Percentiles rank a stretch among this genome's conserved stretches.
Conservation (phyloP, 2,888 invertebrate species). For the Busseola fusca region DNA sequence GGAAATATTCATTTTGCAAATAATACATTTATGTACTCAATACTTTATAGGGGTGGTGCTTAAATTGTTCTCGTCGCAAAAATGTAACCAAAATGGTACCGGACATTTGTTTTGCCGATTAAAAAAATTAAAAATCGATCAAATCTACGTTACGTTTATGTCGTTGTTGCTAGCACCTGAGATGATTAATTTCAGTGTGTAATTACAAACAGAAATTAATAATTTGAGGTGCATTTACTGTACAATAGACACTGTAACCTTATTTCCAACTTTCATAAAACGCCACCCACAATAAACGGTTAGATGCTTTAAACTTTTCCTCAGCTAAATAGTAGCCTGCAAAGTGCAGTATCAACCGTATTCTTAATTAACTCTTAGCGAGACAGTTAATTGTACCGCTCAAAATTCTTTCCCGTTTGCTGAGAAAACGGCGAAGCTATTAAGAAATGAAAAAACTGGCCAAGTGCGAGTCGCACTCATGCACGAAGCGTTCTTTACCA, state of each 20-base stretch:
- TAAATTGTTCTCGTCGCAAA: neutral
- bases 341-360: slow-evolving; percentile 23
- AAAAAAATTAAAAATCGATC: neutral
- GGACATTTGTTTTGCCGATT: neutral
- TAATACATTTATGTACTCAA: neutral
- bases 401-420: slow-evolving; percentile 41
- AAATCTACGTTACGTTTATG: neutral
- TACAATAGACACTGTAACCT: neutral
- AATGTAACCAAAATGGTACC: neutral
- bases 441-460: slow-evolving; percentile 37
- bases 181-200: neutral
- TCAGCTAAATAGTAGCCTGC: slow-evolving; percentile 20
- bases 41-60: too few relatives aligned
- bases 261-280: neutral
- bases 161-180: neutral
- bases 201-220: neutral
- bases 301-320: neutral
- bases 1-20: too few relatives aligned
- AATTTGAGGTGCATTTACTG: too few relatives aligned
- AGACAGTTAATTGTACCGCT: slow-evolving; percentile 44
- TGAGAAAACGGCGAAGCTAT: slow-evolving; percentile 42
- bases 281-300: neutral
- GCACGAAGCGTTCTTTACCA: too few relatives aligned
- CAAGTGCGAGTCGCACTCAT: too few relatives aligned
- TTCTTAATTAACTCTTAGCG: slow-evolving; percentile 38